Evolutionary conservation across 2,888 invertebrate genomes (phyloP), one percentile per base, ranked within the genome.

Genomic region (Oxycera nigricornis): DNA sequence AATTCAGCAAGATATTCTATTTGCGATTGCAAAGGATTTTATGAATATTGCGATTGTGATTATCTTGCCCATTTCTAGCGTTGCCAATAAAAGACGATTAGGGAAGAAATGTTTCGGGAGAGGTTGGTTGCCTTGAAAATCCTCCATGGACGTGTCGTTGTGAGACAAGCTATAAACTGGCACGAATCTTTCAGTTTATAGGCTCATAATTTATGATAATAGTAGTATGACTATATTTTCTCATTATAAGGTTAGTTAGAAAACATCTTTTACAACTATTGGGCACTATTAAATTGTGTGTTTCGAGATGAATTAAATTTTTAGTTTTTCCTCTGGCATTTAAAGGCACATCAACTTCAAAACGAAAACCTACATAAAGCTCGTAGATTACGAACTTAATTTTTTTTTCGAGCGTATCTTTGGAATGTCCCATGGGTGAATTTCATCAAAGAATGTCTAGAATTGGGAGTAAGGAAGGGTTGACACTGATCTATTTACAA

Each of bases 221-320:
- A 65, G 65, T 24, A 9, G 41, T 17, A 39, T 24, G 65, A 39
- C 39, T 65, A 61, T 61, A 61, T 61, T 30, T 14, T 28, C 61
- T 61, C 31, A 61, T 61, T 61, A 61, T 61, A 46, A 46, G 3
- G 14, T 14, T 46, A 14, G 20, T 55, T 55, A 22, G 24, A 65
- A 39, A 65, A 65, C 65, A 39, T 2, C 65, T 65, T 65, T 65
- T 65, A 65, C 65, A 65, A 65, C 41, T 39, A 65, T 65, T 65
- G 65, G 22, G 24, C 39, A 65, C 65, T 65, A 65, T 65, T 65
- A 65, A 65, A 24, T 24, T 17, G 65, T 39, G 39, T 65, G 62
- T 65, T 65, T 39, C n/a, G 39, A 41, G 41, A 65, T 65, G 41
- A 65, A 65, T 41, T 41, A 65, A 65, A 31, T 31, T 24, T 30